Conservation (phyloP, 2,888 invertebrate genomes). For the Hanleya hanleyi region DNA sequence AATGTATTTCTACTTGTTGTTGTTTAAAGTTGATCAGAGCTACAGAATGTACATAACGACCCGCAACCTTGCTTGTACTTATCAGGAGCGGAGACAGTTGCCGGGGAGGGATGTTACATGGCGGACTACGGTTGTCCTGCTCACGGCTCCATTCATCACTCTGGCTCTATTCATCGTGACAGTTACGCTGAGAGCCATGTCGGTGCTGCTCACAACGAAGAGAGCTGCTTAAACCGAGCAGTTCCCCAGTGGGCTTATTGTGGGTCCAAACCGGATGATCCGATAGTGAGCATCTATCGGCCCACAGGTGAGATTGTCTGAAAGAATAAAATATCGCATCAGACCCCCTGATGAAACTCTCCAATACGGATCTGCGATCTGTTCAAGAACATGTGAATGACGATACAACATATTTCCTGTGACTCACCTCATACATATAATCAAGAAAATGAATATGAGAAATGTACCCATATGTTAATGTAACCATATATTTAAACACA, state of each 20-base stretch:
- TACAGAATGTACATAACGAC: not conserved
- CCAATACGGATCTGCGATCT: too few relatives aligned
- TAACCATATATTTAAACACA: too few relatives aligned
- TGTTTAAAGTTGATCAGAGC: too few relatives aligned
- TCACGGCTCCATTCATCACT: slow-evolving; percentile 29
- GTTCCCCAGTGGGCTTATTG: slow-evolving; percentile 42
- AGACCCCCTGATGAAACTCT: too few relatives aligned
- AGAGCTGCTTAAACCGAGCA: slow-evolving; percentile 42
- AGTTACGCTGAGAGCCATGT: slow-evolving; percentile 37
- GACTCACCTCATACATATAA: too few relatives aligned
- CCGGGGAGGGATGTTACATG: slow-evolving; percentile 45
- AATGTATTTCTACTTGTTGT: too few relatives aligned
- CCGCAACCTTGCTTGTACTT: not conserved
- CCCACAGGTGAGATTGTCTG: slow-evolving; percentile 54
- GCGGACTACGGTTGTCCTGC: slow-evolving; percentile 46
- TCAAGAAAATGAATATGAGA: too few relatives aligned
- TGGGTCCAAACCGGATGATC: slow-evolving; percentile 35
- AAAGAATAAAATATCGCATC: too few relatives aligned
- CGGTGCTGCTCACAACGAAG: slow-evolving; percentile 32
- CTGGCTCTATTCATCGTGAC: slow-evolving; percentile 31
- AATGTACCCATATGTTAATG: too few relatives aligned
- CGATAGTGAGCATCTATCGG: slow-evolving; percentile 44
- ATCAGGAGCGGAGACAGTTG: slow-evolving; percentile 46
- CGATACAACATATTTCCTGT: too few relatives aligned
- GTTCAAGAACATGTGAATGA: too few relatives aligned